Conservation (phyloP, 2,113 vertebrate species). For the Tetrao urogallus region DNA sequence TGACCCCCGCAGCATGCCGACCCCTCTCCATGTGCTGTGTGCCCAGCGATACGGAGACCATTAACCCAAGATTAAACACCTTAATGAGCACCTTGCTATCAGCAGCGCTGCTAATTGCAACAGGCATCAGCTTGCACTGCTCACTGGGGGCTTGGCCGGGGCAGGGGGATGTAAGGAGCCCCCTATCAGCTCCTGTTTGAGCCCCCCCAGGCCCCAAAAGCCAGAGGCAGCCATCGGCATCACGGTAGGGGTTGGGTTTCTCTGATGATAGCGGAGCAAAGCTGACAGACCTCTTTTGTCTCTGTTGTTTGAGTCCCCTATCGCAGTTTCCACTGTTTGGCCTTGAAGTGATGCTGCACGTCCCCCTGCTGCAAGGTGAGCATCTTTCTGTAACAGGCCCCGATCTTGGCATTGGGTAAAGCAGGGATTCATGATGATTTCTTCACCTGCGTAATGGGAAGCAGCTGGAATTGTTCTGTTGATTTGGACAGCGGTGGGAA, state of each 20-base stretch:
- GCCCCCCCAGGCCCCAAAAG: accelerated
- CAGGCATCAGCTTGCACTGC: accelerated
- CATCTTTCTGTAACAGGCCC: accelerated
- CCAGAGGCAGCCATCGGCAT: not conserved
- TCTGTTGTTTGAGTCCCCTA: not conserved
- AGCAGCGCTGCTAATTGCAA: not conserved
- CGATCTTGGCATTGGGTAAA: not conserved
- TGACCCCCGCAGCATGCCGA: not conserved
- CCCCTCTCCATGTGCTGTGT: not conserved
- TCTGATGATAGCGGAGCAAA: not conserved
- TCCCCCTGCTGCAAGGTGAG: accelerated
- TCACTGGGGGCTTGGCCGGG: accelerated
- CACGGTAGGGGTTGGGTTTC: accelerated
- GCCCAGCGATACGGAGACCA: not conserved
- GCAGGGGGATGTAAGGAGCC: not conserved
- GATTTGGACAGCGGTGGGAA: not conserved
- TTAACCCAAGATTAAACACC: not conserved
- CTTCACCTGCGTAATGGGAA: not conserved
- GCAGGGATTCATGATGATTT: not conserved
- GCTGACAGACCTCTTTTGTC: accelerated
- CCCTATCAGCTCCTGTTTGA: accelerated
- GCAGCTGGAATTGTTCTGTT: accelerated
- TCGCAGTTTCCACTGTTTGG: accelerated
- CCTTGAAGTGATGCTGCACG: accelerated
- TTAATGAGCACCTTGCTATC: not conserved